Base-by-base conservation (phyloP, 2,113 vertebrate genomes). In the Corythornis vintsioides region DNA sequence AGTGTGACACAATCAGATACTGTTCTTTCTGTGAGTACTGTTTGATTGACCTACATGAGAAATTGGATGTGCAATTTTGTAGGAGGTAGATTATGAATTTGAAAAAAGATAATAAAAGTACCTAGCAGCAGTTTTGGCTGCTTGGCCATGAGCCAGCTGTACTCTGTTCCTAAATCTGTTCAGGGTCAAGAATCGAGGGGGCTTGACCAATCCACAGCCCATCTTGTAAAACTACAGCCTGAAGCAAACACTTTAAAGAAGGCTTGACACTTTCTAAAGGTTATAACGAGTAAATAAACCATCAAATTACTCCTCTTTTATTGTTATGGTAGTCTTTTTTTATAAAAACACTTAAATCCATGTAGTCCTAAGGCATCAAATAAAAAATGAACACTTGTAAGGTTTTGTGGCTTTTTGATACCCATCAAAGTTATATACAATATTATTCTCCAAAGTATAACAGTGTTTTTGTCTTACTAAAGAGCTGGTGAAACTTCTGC, bases 301-400 rank as follows among this genome's bases (percentile, higher is more conserved):
- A 98, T 98, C 97, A 97, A 98, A 98, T 97, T 97, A 97, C 98
- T 98, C 98, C 95, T 98, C 97, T 98, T 99, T 99, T 99, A 99
- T 98, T 98, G 98, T 98, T 98, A 98, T 98, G 89, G 96, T 97
- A 94, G 89, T 97, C 95, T 98, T 98, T 88, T 61, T 98, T 96
- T 94, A 94, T 96, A 97, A 97, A 97, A 97, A 97, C 97, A 97
- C 96, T 98, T 98, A 97, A 97, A 98, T 98, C 96, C 97, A 93
- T 98, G 96, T 98, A 98, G 97, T 99, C 98, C 98, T 98, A 98
- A 98, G 99, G 98, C 98, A 92, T 94, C 96, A 97, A 96, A 97
- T 98, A 98, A 98, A 97, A 98, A 97, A 97, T 92, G 97, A 97
- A 94, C 95, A 97, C 94, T 98, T 98, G 95, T 94, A 97, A 98